phyloP scores from a whole-genome alignment of 2,797 vertebrate species.

The Dermochelys coriacea region DNA sequence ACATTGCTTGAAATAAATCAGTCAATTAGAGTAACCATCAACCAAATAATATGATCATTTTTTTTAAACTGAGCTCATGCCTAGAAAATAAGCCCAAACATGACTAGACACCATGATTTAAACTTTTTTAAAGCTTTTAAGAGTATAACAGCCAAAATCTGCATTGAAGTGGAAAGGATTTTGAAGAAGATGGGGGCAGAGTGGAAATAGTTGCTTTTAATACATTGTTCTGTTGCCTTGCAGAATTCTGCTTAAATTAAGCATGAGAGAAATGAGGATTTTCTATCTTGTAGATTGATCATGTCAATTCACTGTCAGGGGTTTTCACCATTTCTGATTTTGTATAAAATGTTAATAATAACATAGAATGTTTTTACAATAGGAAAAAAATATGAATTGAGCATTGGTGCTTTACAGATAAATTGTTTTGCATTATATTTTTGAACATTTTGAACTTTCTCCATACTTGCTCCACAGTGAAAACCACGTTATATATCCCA shows the following conservation, averaged over 20 bases:
- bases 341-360: neutral
- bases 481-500: neutral
- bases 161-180: constrained; percentile 29
- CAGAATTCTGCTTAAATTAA: constrained; percentile 11
- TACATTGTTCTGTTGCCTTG: neutral
- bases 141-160: constrained; percentile 39
- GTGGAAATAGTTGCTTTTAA: neutral
- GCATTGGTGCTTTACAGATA: neutral
- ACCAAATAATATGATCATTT: constrained; percentile 60
- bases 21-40: constrained; percentile 42
- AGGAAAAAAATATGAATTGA: neutral
- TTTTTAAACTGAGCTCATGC: constrained; percentile 68
- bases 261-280: neutral
- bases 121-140: constrained; percentile 37
- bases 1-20: constrained; percentile 5
- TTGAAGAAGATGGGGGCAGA: neutral
- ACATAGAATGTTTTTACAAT: neutral
- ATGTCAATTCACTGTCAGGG: neutral
- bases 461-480: neutral
- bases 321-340: neutral
- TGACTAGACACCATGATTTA: constrained; percentile 69
- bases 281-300: neutral
- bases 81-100: constrained; percentile 65
- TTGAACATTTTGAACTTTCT: neutral
- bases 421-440: neutral